Percentiles rank a stretch among this genome's conserved stretches.
Conservation (phyloP, 2,888 invertebrate species). For the Drosophila bunnanda region DNA sequence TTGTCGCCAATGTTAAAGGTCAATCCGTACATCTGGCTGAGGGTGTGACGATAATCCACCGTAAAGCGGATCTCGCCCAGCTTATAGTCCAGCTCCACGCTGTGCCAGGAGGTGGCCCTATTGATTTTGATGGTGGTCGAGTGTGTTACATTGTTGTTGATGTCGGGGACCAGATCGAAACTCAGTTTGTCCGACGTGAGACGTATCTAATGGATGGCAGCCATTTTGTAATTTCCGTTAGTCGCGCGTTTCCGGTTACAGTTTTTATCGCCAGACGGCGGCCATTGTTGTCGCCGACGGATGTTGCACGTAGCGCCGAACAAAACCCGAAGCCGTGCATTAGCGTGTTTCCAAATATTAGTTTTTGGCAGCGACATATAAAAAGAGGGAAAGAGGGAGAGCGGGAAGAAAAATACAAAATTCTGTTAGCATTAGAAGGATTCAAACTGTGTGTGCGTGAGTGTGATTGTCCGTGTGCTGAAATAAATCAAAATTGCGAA, state of each 20-base stretch:
- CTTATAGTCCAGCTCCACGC: constrained; percentile 91
- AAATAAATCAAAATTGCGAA: constrained; percentile 78
- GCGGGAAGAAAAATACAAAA: constrained; percentile 45
- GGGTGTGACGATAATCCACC: constrained; percentile 91
- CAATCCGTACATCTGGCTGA: constrained; percentile 88
- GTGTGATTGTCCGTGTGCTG: constrained; percentile 22
- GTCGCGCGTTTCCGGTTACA: constrained; percentile 72
- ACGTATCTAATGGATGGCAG: constrained; percentile 86
- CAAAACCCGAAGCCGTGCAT: constrained; percentile 53
- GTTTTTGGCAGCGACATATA: constrained; percentile 62
- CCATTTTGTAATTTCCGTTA: constrained; percentile 79
- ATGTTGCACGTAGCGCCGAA: constrained; percentile 66
- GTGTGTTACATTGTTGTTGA: constrained; percentile 91
- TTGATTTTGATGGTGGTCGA: constrained; percentile 93
- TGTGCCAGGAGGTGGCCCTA: constrained; percentile 92
- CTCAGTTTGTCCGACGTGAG: constrained; percentile 93
- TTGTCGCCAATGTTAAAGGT: constrained; percentile 89
- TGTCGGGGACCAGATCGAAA: constrained; percentile 91
- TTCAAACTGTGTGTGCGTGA: constrained; percentile 23
- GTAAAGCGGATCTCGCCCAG: constrained; percentile 90
- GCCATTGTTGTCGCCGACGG: constrained; percentile 52
- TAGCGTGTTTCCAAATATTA: constrained; percentile 65
- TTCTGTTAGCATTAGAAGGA: constrained; percentile 67
- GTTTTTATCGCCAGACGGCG: constrained; percentile 36
- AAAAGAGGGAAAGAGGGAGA: constrained; percentile 10